Evolutionary conservation across 2,113 vertebrate genomes (phyloP).

Genomic region (Synodontis membranacea): DNA sequence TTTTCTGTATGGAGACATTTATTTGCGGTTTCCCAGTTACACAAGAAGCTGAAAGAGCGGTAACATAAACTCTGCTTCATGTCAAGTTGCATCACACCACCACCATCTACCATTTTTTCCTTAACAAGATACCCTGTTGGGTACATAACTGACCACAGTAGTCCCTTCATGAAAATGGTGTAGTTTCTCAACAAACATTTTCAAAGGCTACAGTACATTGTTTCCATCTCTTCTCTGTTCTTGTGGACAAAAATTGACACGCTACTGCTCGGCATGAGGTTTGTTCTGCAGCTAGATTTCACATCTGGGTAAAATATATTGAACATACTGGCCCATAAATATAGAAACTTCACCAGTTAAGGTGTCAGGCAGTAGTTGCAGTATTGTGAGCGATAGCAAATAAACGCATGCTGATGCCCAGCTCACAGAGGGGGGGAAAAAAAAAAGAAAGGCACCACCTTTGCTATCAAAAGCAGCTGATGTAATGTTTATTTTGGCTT

Average conservation of each 20-base stretch:
- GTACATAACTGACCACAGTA: neutral
- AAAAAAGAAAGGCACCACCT: neutral
- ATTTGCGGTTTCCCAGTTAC: neutral
- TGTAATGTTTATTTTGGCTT: conserved; percentile 27
- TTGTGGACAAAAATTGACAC: neutral
- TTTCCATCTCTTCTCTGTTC: neutral
- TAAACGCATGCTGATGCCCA: neutral
- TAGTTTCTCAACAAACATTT: neutral
- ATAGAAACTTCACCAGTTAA: neutral
- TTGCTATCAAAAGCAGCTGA: conserved; percentile 29
- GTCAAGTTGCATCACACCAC: neutral
- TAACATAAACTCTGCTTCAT: neutral
- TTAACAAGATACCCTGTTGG: neutral
- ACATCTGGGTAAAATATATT: neutral
- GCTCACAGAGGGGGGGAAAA: neutral
- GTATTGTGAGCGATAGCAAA: neutral
- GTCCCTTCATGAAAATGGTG: neutral
- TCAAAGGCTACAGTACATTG: neutral
- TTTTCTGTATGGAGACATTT: neutral
- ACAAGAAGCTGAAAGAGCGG: neutral
- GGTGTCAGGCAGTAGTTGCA: neutral
- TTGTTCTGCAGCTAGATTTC: neutral
- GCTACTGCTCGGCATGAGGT: neutral
- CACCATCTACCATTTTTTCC: neutral
- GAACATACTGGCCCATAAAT: neutral